Conservation (phyloP, 2,113 vertebrate genomes). For the Scytalopus superciliaris region DNA sequence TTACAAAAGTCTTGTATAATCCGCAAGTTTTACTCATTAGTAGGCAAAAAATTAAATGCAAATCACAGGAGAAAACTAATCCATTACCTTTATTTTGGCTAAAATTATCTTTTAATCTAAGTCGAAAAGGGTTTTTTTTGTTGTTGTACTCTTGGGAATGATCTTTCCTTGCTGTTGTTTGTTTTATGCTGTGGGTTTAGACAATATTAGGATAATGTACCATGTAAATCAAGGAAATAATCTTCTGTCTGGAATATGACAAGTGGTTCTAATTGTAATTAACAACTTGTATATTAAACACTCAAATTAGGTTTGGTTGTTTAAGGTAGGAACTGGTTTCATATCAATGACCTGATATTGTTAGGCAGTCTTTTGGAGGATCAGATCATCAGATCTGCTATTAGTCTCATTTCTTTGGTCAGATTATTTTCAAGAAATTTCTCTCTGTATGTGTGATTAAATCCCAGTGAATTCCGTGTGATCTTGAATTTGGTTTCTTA, state of each 20-base stretch:
- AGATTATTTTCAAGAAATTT: neutral
- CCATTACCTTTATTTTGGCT: neutral
- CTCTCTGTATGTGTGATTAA: neutral
- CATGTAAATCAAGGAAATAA: constrained; percentile 35
- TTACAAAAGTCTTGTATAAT: neutral
- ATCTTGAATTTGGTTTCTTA: neutral
- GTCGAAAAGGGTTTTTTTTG: neutral
- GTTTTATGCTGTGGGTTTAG: neutral
- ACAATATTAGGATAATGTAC: constrained; percentile 20
- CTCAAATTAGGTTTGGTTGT: constrained; percentile 19
- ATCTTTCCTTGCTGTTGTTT: neutral
- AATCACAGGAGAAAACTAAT: neutral
- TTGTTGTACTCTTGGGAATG: neutral
- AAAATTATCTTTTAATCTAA: neutral
- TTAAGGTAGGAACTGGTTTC: constrained; percentile 14
- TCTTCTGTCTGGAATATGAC: constrained; percentile 46
- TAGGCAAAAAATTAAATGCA: neutral
- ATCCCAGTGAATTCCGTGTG: neutral
- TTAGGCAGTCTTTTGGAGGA: neutral
- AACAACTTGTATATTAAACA: constrained; percentile 30
- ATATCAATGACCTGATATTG: neutral
- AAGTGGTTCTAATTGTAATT: constrained; percentile 64
- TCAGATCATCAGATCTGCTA: neutral
- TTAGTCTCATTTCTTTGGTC: neutral
- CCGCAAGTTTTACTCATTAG: neutral